phyloP scores from a whole-genome alignment of 2,888 invertebrate genomes.

The Trissolcus brochymenae region DNA sequence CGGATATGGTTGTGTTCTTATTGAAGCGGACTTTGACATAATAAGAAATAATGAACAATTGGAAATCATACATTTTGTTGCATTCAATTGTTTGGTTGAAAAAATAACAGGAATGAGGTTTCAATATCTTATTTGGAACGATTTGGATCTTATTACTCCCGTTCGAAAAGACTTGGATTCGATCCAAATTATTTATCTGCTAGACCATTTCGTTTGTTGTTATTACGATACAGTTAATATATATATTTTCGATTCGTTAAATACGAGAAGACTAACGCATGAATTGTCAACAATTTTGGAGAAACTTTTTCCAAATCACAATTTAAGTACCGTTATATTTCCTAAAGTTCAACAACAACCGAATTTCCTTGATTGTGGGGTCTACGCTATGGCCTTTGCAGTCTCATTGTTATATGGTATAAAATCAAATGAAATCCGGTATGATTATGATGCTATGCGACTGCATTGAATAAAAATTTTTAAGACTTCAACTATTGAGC shows the following conservation, averaged over 20 bases:
- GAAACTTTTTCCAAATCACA: neutral
- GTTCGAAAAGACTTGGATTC: neutral
- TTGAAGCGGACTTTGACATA: no score
- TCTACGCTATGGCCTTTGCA: constrained; percentile 15
- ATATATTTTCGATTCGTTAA: constrained; percentile 7
- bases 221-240: constrained; percentile 4
- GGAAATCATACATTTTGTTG: no score
- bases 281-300: neutral
- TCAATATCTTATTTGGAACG: no score
- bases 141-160: neutral
- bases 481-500: no score
- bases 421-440: constrained; percentile 11
- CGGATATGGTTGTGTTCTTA: no score
- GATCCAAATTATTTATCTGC: constrained; percentile 6
- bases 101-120: no score
- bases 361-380: constrained; percentile 11
- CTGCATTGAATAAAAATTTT: no score
- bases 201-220: constrained; percentile 13
- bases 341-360: constrained; percentile 10
- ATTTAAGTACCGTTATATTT: constrained; percentile 4
- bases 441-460: no score
- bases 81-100: no score
- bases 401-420: constrained; percentile 17
- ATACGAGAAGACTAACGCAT: neutral
- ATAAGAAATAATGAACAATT: no score